Evolutionary conservation across 2,113 vertebrate genomes (phyloP).

Genomic region (Catharus fuscescens): DNA sequence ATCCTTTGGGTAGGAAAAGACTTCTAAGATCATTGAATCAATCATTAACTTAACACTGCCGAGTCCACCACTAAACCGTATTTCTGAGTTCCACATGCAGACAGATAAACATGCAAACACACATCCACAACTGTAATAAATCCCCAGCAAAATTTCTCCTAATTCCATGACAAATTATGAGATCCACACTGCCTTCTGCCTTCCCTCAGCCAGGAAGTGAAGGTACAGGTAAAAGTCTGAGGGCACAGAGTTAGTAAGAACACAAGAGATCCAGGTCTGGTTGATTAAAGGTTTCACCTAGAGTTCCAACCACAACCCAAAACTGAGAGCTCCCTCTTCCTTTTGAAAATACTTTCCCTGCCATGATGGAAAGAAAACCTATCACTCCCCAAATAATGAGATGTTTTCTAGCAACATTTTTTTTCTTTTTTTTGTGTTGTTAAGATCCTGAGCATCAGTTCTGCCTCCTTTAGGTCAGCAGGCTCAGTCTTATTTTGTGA

Average conservation of each 20-base stretch:
- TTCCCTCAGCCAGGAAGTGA: not conserved
- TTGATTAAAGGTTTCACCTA: not conserved
- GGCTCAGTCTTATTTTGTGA: not conserved
- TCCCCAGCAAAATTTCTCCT: not conserved
- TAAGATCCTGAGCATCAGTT: not conserved
- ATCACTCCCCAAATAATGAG: not conserved
- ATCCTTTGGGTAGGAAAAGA: not conserved
- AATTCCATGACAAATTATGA: not conserved
- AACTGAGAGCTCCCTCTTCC: not conserved
- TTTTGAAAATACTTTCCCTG: not conserved
- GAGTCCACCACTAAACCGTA: not conserved
- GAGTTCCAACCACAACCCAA: not conserved
- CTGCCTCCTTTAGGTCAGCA: not conserved
- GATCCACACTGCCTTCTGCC: not conserved
- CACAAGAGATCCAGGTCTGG: not conserved
- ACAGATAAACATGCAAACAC: not conserved
- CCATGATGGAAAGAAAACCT: not conserved
- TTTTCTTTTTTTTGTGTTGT: not conserved
- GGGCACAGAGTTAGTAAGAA: not conserved
- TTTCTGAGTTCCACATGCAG: not conserved
- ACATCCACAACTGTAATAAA: not conserved
- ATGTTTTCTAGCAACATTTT: not conserved
- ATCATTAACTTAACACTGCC: not conserved
- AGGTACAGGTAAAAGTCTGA: not conserved
- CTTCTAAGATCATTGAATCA: not conserved